Conservation (phyloP, 2,113 vertebrate species). For the Columba livia region DNA sequence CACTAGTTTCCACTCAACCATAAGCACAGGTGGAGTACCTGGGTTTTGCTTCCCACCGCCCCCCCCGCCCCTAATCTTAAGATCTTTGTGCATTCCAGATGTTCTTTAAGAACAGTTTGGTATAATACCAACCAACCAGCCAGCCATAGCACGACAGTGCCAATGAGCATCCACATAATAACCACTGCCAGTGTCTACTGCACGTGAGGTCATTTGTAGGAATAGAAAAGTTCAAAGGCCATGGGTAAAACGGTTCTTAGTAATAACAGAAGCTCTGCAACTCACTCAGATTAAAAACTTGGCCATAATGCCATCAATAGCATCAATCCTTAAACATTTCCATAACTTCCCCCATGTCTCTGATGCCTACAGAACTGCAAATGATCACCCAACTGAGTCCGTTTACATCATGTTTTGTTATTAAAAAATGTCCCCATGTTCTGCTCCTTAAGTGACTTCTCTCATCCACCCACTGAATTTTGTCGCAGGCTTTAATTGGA, state of each 20-base stretch:
- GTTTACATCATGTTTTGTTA: neutral
- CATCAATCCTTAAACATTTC: neutral
- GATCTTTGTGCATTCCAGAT: no score
- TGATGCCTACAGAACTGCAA: neutral
- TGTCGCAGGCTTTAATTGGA: neutral
- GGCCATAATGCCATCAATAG: neutral
- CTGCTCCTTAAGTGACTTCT: neutral
- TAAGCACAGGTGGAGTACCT: neutral
- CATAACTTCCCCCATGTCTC: neutral
- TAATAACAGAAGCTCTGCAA: neutral
- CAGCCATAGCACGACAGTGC: neutral
- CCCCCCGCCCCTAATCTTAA: no score
- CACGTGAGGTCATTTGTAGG: neutral
- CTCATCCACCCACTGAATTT: neutral
- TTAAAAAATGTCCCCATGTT: neutral
- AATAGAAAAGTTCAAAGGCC: neutral
- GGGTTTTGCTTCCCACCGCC: neutral
- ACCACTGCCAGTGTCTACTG: neutral
- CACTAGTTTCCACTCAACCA: neutral
- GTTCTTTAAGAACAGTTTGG: neutral
- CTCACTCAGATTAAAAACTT: neutral
- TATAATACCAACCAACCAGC: neutral
- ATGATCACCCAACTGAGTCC: neutral
- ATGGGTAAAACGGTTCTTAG: neutral
- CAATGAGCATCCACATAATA: neutral